Evolutionary conservation across 2,888 invertebrate genomes (phyloP), one percentile per base, ranked within the genome.

Genomic region (Zonitis immaculata): DNA sequence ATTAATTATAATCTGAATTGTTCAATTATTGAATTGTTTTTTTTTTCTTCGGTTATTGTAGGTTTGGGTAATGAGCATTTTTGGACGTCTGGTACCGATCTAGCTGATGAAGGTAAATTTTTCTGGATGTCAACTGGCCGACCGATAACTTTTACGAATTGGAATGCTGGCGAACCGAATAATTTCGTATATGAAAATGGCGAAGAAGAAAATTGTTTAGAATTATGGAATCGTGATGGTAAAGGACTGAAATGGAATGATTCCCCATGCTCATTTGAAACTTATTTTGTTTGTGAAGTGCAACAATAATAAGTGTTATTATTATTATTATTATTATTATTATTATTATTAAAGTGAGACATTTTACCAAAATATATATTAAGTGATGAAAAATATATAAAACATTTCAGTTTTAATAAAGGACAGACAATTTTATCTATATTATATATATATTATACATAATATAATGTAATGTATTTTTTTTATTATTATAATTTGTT

Each of bases 201-300:
- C 6, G 93, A 94, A 75, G 92, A 93, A 73, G 94, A 94, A 73
- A 92, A 94, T 75, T 94, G 94, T 66, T 73, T 94, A 59, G 94
- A 94, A 72, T 78, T 93, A 18, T 93, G 93, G 93, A 89, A 94
- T 77, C 81, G 93, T 59, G 93, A 94, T 70, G 93, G 91, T 57
- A 93, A 93, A 73, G 94, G 93, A 0, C 79, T 94, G 11, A 92
- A 91, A 71, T 94, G 93, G 93, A 94, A 94, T 76, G 94, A 94
- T 73, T 91, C 92, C 0, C 93, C 94, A 0, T 94, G 94, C 75
- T 92, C 91, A 58, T 94, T 94, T 69, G 92, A 93, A 77, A 94
- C 94, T 1, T 94, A 82, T 77, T 94, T 94, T 76, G 89, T 94
- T 50, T 94, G 94, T 74, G 93, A 94, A 83, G 89, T 91, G 62